These are phyloP conservation scores for Saxicola maurus DNA, from an alignment of 2,797 vertebrate species.

Conservation along the genomic window DNA sequence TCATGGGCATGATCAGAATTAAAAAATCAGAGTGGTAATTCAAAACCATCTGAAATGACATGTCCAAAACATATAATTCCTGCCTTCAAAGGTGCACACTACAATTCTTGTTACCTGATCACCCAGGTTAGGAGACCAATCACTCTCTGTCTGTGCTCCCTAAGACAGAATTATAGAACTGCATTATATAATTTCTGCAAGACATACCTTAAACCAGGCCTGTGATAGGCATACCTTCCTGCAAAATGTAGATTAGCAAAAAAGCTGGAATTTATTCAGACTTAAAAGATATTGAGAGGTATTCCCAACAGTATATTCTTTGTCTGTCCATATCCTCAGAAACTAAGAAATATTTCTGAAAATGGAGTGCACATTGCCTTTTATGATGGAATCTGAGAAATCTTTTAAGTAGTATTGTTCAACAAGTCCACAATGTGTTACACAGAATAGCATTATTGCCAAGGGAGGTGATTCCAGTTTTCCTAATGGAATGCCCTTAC, in stretches of 20 bases:
- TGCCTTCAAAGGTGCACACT: not conserved
- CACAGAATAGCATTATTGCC: not conserved
- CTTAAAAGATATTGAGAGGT: not conserved
- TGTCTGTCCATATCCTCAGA: not conserved
- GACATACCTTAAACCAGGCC: not conserved
- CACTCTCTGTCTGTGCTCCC: rapidly evolving
- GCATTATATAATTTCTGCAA: not conserved
- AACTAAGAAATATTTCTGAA: not conserved
- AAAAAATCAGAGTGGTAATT: not conserved
- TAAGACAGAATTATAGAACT: not conserved
- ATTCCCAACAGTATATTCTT: not conserved
- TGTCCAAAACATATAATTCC: not conserved
- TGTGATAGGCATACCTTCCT: not conserved
- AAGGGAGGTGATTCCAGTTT: not conserved
- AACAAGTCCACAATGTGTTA: not conserved
- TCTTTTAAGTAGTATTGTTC: not conserved
- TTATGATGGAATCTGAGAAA: not conserved
- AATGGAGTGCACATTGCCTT: not conserved
- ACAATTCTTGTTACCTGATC: not conserved
- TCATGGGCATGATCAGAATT: not conserved
- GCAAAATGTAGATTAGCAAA: not conserved
- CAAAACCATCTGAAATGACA: rapidly evolving
- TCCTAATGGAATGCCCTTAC: not conserved
- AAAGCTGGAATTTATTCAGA: not conserved
- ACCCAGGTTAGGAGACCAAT: not conserved